These are phyloP conservation scores for Cybosia mesomella DNA, from an alignment of 2,888 invertebrate genomes.

Conservation along the genomic window DNA sequence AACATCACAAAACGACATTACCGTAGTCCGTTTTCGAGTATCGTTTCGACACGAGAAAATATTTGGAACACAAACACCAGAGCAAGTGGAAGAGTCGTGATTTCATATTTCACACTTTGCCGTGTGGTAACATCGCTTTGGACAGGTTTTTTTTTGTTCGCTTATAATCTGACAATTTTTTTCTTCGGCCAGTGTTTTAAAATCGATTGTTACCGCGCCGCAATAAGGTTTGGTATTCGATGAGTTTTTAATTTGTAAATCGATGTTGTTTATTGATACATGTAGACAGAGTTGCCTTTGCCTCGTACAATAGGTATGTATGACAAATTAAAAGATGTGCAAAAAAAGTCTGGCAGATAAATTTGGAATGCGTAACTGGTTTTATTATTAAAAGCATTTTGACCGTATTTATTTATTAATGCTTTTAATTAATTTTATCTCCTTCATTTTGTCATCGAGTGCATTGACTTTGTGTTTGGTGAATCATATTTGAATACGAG, in stretches of 20 bases:
- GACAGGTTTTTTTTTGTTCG: constrained; percentile 79
- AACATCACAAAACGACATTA: constrained; percentile 68
- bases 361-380: constrained; percentile 69
- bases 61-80: constrained; percentile 84
- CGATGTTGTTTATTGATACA: constrained; percentile 45
- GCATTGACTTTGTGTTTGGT: constrained; percentile 69
- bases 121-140: constrained; percentile 75
- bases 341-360: constrained; percentile 72
- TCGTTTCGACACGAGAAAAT: constrained; percentile 80
- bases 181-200: constrained; percentile 35
- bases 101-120: constrained; percentile 86
- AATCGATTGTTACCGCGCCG: constrained; percentile 43
- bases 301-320: constrained; percentile 52
- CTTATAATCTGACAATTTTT: constrained; percentile 59
- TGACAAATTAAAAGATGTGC: constrained; percentile 81
- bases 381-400: constrained; percentile 69
- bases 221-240: constrained; percentile 46
- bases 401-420: constrained; percentile 80
- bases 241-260: constrained; percentile 39
- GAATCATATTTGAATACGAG: constrained; percentile 57
- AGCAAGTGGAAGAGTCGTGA: constrained; percentile 83
- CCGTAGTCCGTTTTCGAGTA: constrained; percentile 69
- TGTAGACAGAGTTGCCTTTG: constrained; percentile 56
- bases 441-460: constrained; percentile 76
- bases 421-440: constrained; percentile 83